phyloP scores from a whole-genome alignment of 2,888 invertebrate genomes.

The Lasioglossum calceatum region DNA sequence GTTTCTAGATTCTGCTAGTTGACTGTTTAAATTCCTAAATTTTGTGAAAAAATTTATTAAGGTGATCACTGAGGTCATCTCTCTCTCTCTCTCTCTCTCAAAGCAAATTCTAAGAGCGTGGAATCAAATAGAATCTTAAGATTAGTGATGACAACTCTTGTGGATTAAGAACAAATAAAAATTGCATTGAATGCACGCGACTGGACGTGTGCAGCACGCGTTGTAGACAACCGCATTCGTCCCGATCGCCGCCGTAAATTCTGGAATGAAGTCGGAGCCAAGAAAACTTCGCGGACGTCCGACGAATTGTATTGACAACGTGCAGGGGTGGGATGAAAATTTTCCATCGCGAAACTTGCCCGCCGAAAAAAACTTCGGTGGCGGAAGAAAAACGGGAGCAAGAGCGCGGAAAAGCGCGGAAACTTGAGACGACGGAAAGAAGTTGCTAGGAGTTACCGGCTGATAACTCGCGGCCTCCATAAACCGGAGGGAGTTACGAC shows the following conservation, averaged over 20 bases:
- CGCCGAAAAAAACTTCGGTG: conserved; percentile 33
- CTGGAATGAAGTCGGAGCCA: neutral
- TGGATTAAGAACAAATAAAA: neutral
- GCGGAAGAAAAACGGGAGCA: conserved; percentile 37
- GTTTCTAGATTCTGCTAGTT: neutral
- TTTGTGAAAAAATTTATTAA: neutral
- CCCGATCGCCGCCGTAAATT: neutral
- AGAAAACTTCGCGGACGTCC: neutral
- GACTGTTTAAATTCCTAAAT: neutral
- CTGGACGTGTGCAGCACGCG: neutral
- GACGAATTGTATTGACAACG: conserved; percentile 11
- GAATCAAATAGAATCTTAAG: no score
- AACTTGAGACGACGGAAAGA: conserved; percentile 20
- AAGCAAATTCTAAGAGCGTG: no score
- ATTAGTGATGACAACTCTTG: neutral
- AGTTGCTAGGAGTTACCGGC: conserved; percentile 59
- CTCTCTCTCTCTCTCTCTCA: no score
- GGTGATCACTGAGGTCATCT: neutral
- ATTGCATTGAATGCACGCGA: neutral
- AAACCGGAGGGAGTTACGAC: conserved; percentile 63
- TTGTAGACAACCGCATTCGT: neutral
- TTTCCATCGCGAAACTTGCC: conserved; percentile 13
- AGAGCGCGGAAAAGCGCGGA: conserved; percentile 10
- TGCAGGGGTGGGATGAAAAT: conserved; percentile 5
- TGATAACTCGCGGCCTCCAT: conserved; percentile 68